Conservation (phyloP, 2,797 vertebrate species). For the Sphaeramia orbicularis region DNA sequence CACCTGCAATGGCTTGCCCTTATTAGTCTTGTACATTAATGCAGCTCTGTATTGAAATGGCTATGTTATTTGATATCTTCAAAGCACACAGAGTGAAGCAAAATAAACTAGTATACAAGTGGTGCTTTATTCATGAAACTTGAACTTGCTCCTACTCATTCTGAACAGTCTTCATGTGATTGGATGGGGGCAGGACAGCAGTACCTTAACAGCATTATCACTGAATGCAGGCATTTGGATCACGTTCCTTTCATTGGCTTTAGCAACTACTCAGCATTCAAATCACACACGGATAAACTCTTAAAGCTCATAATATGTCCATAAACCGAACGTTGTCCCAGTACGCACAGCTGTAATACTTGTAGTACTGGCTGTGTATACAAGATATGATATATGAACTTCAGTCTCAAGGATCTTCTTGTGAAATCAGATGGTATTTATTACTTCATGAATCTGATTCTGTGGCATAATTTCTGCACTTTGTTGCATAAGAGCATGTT, state of each 20-base stretch:
- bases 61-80: conserved; percentile 76
- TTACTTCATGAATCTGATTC: conserved; percentile 22
- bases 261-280: conserved; percentile 17
- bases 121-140: conserved; percentile 81
- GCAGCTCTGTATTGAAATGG: conserved; percentile 77
- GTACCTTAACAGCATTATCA: conserved; percentile 21
- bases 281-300: conserved; percentile 4
- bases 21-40: conserved; percentile 74
- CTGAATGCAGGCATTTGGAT: conserved; percentile 18
- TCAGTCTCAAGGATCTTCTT: conserved; percentile 16
- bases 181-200: conserved; percentile 27
- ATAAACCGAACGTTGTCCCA: conserved; percentile 4
- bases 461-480: conserved; percentile 52
- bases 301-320: conserved; percentile 5
- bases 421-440: conserved; percentile 17
- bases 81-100: conserved; percentile 77
- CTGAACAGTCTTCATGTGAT: conserved; percentile 33
- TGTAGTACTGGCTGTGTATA: conserved; percentile 14
- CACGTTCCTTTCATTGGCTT: conserved; percentile 34
- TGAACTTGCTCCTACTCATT: conserved; percentile 61
- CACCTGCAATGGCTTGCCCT: conserved; percentile 72
- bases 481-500: conserved; percentile 66
- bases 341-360: conserved; percentile 15
- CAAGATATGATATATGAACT: conserved; percentile 1
- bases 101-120: conserved; percentile 81